Evolutionary conservation across 1,140 invertebrate genomes (phyloP).

Genomic region (Ectropis grisescens): DNA sequence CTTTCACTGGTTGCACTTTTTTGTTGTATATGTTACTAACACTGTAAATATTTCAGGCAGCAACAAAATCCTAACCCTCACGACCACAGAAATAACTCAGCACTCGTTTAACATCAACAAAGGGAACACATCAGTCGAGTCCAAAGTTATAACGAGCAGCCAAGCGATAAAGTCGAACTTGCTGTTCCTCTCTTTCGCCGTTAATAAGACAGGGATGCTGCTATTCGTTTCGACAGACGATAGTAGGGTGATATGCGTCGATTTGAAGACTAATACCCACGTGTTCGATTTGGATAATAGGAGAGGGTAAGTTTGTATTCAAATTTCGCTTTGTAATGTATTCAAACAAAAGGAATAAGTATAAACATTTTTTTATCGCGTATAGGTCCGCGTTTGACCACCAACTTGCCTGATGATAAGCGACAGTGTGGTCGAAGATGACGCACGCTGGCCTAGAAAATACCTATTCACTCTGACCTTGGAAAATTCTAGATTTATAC

Average conservation of each 20-base stretch:
- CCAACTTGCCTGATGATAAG: too few relatives aligned
- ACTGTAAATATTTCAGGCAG: conserved; percentile 25
- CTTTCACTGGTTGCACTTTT: too few relatives aligned
- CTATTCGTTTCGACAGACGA: conserved; percentile 52
- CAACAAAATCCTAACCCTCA: conserved; percentile 46
- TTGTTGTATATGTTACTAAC: too few relatives aligned
- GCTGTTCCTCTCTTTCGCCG: conserved; percentile 32
- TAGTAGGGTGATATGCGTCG: conserved; percentile 40
- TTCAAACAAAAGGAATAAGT: too few relatives aligned
- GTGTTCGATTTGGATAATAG: conserved; percentile 48
- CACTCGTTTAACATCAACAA: conserved; percentile 30
- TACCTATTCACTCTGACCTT: too few relatives aligned
- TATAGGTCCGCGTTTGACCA: too few relatives aligned
- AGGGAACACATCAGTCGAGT: conserved; percentile 19
- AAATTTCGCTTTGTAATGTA: conserved; percentile 1
- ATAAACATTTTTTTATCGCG: too few relatives aligned
- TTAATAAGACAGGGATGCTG: conserved; percentile 45
- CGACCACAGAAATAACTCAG: conserved; percentile 32
- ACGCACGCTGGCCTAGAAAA: too few relatives aligned
- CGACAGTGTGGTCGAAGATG: too few relatives aligned
- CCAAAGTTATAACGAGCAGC: conserved; percentile 24
- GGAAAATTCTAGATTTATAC: too few relatives aligned
- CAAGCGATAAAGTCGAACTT: conserved; percentile 34
- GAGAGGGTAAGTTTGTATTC: conserved; percentile 36
- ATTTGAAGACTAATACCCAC: conserved; percentile 37